Percentiles rank a stretch among this genome's conserved stretches.
Conservation (phyloP, 2,113 vertebrate genomes). For the Chinchilla lanigera region DNA sequence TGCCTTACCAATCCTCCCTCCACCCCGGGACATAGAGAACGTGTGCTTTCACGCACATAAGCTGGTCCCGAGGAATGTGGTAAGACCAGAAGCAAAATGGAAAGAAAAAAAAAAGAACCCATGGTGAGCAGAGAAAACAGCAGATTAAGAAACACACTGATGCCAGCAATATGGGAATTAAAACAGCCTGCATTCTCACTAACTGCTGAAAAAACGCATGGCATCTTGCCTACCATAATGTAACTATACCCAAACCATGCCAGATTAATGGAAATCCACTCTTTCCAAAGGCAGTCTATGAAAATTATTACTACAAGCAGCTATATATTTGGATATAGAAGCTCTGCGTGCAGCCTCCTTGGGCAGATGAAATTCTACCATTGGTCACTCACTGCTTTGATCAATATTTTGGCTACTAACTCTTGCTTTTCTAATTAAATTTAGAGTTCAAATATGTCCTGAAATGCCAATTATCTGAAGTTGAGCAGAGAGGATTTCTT, state of each 20-base stretch:
- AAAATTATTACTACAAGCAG: not conserved
- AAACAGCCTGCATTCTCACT: not conserved
- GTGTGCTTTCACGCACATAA: not conserved
- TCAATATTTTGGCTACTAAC: not conserved
- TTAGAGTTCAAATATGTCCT: not conserved
- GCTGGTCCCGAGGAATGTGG: not conserved
- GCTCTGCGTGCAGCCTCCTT: not conserved
- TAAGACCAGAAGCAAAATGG: slow-evolving; percentile 27
- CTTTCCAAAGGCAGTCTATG: not conserved
- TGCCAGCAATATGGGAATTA: not conserved
- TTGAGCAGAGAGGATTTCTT: not conserved
- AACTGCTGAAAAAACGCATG: not conserved
- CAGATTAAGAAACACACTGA: not conserved
- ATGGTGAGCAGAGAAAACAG: not conserved
- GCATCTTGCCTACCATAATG: not conserved
- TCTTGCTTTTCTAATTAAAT: slow-evolving; percentile 37
- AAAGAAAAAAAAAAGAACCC: not conserved
- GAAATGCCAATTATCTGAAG: not conserved
- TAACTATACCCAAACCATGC: not conserved
- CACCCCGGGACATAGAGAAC: not conserved
- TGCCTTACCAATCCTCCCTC: not conserved
- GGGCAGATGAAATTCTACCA: not conserved
- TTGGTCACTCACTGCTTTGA: not conserved
- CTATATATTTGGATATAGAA: not conserved
- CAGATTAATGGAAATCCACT: not conserved